A percentile compares a stretch with the other conserved stretches of the same genome.
phyloP scores from a whole-genome alignment of 2,888 invertebrate genomes.

The Campoplex nolae region DNA sequence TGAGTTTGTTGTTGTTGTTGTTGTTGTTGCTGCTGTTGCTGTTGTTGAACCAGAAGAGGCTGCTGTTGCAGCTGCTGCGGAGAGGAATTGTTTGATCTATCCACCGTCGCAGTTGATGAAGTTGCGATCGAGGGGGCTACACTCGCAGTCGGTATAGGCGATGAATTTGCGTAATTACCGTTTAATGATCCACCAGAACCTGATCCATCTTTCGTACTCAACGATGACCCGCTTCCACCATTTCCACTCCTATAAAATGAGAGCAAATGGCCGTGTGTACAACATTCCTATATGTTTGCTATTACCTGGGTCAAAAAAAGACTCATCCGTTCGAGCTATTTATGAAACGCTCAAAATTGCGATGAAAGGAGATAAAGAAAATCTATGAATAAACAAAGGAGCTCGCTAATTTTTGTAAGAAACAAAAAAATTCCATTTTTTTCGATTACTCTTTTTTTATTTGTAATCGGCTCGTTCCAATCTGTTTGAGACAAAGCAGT shows the following conservation, averaged over 20 bases:
- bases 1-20: conserved; percentile 33
- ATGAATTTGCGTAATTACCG: conserved; percentile 81
- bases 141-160: conserved; percentile 80
- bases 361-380: too few species aligned
- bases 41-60: conserved; percentile 66
- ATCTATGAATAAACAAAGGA: too few species aligned
- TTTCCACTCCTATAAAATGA: conserved; percentile 77
- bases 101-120: conserved; percentile 74
- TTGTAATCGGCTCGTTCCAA: too few species aligned
- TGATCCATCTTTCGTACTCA: conserved; percentile 74
- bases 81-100: conserved; percentile 87
- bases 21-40: conserved; percentile 40
- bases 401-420: too few species aligned
- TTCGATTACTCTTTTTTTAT: too few species aligned
- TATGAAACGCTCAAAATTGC: too few species aligned
- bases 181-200: conserved; percentile 71
- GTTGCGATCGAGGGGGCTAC: not conserved
- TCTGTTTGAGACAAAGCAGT: too few species aligned
- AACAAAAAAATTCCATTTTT: too few species aligned
- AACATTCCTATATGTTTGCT: too few species aligned
- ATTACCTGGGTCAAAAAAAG: too few species aligned
- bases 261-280: not conserved
- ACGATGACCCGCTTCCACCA: conserved; percentile 78
- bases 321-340: too few species aligned
- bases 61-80: conserved; percentile 82